Evolutionary conservation across 2,888 invertebrate species (phyloP).

Genomic region (Lottia scabra): DNA sequence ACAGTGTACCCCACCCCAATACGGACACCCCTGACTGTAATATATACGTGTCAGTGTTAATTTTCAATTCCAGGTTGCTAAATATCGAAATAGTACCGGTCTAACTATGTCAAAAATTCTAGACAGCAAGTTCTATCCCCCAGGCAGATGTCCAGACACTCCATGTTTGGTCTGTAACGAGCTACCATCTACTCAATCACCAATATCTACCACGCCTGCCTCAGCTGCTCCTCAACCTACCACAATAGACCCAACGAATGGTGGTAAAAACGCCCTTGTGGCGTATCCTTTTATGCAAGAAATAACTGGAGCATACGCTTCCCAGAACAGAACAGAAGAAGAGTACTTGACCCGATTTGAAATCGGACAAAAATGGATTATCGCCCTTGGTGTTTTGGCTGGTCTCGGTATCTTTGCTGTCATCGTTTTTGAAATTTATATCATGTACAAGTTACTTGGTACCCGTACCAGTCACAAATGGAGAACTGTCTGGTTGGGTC

Average conservation of each 20-base stretch:
- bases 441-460: conserved; percentile 81
- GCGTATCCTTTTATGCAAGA: conserved; percentile 43
- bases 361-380: conserved; percentile 78
- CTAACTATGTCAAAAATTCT: not conserved
- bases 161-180: conserved; percentile 47
- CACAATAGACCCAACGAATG: conserved; percentile 32
- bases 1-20: no score
- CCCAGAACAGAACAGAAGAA: not conserved
- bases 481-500: conserved; percentile 69
- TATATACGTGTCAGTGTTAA: no score
- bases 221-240: conserved; percentile 22
- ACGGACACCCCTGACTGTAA: no score
- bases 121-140: conserved; percentile 6
- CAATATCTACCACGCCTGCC: conserved; percentile 18
- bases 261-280: conserved; percentile 27
- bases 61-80: not conserved
- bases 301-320: conserved; percentile 49
- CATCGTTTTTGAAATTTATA: conserved; percentile 86
- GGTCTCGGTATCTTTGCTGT: conserved; percentile 87
- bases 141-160: conserved; percentile 28
- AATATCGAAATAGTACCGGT: conserved; percentile 15
- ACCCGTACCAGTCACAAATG: conserved; percentile 74
- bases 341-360: conserved; percentile 39
- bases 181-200: conserved; percentile 15
- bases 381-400: conserved; percentile 87